phyloP scores from a whole-genome alignment of 2,888 invertebrate genomes.

The Platypus cylindrus region DNA sequence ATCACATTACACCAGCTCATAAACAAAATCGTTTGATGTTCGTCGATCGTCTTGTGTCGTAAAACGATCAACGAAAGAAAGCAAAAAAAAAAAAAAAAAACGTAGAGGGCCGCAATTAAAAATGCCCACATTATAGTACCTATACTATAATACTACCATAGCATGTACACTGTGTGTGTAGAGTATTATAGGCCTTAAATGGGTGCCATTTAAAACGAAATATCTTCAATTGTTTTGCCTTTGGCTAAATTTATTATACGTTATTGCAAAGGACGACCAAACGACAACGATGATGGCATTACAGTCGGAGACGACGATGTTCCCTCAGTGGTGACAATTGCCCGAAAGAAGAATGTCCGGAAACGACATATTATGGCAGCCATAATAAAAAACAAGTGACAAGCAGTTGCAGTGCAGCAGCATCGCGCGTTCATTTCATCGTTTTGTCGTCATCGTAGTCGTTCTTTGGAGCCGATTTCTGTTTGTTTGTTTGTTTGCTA shows the following conservation, averaged over 20 bases:
- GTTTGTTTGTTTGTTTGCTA: conserved; percentile 9
- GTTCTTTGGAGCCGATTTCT: too few species aligned
- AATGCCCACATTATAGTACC: conserved; percentile 18
- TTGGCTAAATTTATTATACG: conserved; percentile 24
- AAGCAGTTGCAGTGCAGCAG: conserved; percentile 11
- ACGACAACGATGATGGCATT: conserved; percentile 17
- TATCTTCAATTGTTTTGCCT: conserved; percentile 25
- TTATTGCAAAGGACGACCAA: too few species aligned
- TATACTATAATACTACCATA: too few species aligned
- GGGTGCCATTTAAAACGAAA: conserved; percentile 23
- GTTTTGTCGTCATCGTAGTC: too few species aligned
- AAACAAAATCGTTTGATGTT: conserved; percentile 9
- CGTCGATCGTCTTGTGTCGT: too few species aligned
- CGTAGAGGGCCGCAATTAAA: conserved; percentile 24
- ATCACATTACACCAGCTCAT: conserved; percentile 7
- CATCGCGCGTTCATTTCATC: conserved; percentile 13
- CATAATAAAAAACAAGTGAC: conserved; percentile 16
- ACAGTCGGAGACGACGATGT: too few species aligned
- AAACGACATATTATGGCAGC: conserved; percentile 13
- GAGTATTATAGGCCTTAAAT: conserved; percentile 23
- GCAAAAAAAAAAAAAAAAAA: too few species aligned
- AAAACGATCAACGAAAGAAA: too few species aligned
- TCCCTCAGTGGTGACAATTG: conserved; percentile 33
- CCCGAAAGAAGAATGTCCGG: conserved; percentile 20
- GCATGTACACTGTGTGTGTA: too few species aligned